Evolutionary conservation across 2,113 vertebrate species (phyloP), one percentile per base, ranked within the genome.

Genomic region (Austrofundulus limnaeus): DNA sequence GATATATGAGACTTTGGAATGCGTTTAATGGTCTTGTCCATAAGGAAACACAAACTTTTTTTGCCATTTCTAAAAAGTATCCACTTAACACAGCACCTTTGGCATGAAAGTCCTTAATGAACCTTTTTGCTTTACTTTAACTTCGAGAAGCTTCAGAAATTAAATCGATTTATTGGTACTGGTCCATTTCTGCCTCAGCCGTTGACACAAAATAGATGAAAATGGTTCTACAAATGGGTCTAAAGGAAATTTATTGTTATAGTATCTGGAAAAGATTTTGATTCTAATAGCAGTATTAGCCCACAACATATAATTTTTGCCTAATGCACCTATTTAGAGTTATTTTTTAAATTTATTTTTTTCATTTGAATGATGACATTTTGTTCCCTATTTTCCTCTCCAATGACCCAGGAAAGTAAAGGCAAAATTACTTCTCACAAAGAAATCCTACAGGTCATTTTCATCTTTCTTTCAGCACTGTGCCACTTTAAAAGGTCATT

Each of bases 401-500:
- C 39, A 47, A 2, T 52, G 61, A 66, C 64, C 31, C 55, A 45
- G 25, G 39, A 68, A 58, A 61, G 62, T 67, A 55, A 17, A 42
- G 31, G 20, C 20, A 51, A 65, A 68, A 80, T 77, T 59, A 58
- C 53, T 23, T 77, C 47, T 71, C 59, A 38, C 15, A 15, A 28
- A 48, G 19, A 77, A 64, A 70, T 68, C 48, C 34, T 51, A 28
- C 50, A 48, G 43, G 48, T 51, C 42, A 1, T 67, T 51, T 61
- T 67, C 12, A 65, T 72, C 56, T 61, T 43, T 43, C 20, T 34
- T 57, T 24, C 66, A 59, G 25, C 41, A 57, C 21, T 38, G 13
- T 8, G 2, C 43, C 66, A 20, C 41, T 71, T 62, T 66, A 41
- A 61, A 70, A 76, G 68, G 73, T 78, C 62, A 63, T 68, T 80